Conservation (phyloP, 2,888 invertebrate species). For the Ramazzottius varieornatus region DNA sequence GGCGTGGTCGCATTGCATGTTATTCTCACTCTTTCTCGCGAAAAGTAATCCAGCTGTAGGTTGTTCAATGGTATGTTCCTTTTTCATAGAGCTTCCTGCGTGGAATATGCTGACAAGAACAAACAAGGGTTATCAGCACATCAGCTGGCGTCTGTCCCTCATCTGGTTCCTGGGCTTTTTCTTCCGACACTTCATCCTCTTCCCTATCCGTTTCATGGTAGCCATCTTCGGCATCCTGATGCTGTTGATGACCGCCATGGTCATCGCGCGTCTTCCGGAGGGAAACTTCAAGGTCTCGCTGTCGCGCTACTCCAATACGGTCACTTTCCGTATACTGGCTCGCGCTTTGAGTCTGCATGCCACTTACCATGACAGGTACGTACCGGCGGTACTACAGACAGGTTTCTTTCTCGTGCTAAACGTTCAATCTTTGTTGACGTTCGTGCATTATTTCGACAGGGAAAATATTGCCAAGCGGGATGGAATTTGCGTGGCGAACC, state of each 20-base stretch:
- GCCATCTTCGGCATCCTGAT: background rate
- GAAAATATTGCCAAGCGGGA: constrained; percentile 21
- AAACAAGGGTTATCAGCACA: constrained; percentile 18
- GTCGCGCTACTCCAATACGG: constrained; percentile 16
- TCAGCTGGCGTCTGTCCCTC: constrained; percentile 18
- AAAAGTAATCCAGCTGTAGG: background rate
- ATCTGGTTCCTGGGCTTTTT: constrained; percentile 22
- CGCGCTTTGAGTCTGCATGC: constrained; percentile 21
- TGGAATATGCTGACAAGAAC: constrained; percentile 23
- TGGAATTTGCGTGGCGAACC: constrained; percentile 24
- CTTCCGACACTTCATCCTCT: constrained; percentile 19
- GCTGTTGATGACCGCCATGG: background rate
- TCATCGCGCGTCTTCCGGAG: constrained; percentile 17
- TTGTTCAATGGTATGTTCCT: background rate
- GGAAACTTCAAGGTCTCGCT: constrained; percentile 15
- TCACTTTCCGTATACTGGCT: constrained; percentile 20
- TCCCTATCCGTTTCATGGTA: constrained; percentile 16
- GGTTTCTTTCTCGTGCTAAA: background rate
- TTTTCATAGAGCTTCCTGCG: constrained; percentile 2
- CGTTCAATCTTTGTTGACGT: background rate
- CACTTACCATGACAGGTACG: constrained; percentile 20
- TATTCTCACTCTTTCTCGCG: background rate
- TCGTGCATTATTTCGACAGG: constrained; percentile 13
- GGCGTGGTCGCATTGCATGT: no score
- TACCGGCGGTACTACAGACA: no score